These are phyloP conservation scores for Pocillopora damicornis DNA, from an alignment of 64 coral and sea anemone species.

Conservation along the genomic window DNA sequence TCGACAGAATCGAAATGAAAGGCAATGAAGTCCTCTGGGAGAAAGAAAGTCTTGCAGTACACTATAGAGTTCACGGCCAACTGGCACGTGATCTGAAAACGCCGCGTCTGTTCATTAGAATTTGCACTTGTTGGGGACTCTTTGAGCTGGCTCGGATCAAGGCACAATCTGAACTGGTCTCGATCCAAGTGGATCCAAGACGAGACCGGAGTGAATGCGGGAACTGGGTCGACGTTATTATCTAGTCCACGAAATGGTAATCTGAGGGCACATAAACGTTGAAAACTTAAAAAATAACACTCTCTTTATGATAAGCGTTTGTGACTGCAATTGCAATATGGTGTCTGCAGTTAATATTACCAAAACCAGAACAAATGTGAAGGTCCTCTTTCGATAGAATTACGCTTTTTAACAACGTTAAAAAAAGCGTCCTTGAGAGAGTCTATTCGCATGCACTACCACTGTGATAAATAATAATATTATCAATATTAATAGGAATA, in stretches of 20 bases:
- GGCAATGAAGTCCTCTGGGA: conserved; percentile 47
- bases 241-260: conserved; percentile 66
- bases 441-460: too few species aligned
- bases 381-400: too few species aligned
- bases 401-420: too few species aligned
- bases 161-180: conserved; percentile 49
- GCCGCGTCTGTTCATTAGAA: conserved; percentile 65
- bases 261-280: conserved; percentile 27
- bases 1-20: conserved; percentile 48
- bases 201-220: conserved; percentile 58
- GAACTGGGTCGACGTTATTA: conserved; percentile 13
- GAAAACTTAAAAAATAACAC: neutral
- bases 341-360: too few species aligned
- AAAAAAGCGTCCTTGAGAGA: too few species aligned
- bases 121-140: conserved; percentile 72
- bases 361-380: too few species aligned
- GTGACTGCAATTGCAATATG: too few species aligned
- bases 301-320: neutral
- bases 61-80: conserved; percentile 69
- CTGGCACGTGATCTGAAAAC: conserved; percentile 73
- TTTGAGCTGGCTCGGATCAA: conserved; percentile 57
- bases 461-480: too few species aligned
- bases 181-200: conserved; percentile 73
- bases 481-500: too few species aligned
- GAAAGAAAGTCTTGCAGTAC: conserved; percentile 74